These are phyloP conservation scores for Lacerta agilis DNA, from an alignment of 2,797 vertebrate genomes.

Conservation along the genomic window DNA sequence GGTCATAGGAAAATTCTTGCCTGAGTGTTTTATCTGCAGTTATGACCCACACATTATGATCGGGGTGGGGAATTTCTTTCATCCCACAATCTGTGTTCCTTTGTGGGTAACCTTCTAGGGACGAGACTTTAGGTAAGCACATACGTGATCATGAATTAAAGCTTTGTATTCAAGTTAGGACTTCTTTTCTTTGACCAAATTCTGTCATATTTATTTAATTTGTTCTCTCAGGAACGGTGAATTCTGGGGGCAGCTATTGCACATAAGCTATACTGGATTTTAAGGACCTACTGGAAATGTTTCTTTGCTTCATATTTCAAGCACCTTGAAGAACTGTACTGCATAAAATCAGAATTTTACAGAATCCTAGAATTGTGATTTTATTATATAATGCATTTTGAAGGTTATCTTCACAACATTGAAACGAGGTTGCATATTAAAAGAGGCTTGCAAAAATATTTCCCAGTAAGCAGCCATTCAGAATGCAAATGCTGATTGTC, in stretches of 20 bases:
- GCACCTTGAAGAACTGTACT: not conserved
- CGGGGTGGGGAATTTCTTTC: not conserved
- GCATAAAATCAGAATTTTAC: not conserved
- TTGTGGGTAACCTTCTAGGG: too few species aligned
- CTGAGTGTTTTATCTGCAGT: not conserved
- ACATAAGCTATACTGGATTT: not conserved
- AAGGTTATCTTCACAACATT: not conserved
- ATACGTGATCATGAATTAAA: not conserved
- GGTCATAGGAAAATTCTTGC: not conserved
- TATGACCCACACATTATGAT: not conserved
- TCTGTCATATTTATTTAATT: not conserved
- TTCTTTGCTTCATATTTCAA: not conserved
- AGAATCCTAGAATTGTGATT: not conserved
- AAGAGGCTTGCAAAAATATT: not conserved
- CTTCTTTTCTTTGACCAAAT: not conserved
- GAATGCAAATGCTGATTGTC: not conserved
- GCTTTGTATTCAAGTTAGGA: not conserved
- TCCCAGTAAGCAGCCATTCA: not conserved
- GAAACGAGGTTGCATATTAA: not conserved
- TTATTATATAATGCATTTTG: not conserved
- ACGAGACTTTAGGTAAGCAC: not conserved
- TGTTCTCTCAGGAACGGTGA: not conserved
- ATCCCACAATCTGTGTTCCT: too few species aligned
- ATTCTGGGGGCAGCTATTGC: not conserved
- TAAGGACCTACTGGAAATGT: not conserved